A percentile compares a stretch with the other conserved stretches of the same genome.
Conservation (phyloP, 2,797 vertebrate species). For the Esox lucius region DNA sequence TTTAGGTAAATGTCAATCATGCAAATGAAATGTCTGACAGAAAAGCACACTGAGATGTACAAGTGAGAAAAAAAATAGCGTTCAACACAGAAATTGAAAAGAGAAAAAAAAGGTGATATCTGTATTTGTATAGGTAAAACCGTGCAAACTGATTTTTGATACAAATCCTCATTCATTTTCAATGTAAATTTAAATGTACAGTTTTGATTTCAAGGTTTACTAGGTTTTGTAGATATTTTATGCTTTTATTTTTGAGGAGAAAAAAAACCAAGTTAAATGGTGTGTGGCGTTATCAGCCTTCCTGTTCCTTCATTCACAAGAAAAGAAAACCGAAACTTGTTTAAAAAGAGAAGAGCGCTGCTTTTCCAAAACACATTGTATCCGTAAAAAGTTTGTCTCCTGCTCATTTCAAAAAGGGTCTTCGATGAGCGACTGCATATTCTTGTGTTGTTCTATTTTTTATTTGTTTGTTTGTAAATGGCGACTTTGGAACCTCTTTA, state of each 20-base stretch:
- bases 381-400: constrained; percentile 72
- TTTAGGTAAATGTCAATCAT: constrained; percentile 61
- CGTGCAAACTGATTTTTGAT: constrained; percentile 77
- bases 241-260: constrained; percentile 80
- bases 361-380: constrained; percentile 72
- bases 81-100: constrained; percentile 25
- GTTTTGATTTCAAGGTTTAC: constrained; percentile 95
- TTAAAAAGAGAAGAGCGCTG: constrained; percentile 54
- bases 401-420: constrained; percentile 81
- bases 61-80: constrained; percentile 45
- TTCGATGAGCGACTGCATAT: constrained; percentile 86
- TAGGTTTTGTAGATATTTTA: constrained; percentile 94
- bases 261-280: constrained; percentile 72
- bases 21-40: constrained; percentile 68
- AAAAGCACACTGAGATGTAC: constrained; percentile 63
- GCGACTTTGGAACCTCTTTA: constrained; percentile 80
- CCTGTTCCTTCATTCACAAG: constrained; percentile 76
- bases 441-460: constrained; percentile 67
- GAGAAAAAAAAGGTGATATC: constrained; percentile 71
- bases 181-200: constrained; percentile 99
- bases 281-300: constrained; percentile 81
- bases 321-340: constrained; percentile 27
- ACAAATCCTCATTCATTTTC: constrained; percentile 75
- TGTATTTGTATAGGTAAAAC: constrained; percentile 88
- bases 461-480: constrained; percentile 76